Conservation (phyloP, 92 coral and sea anemone genomes). For the Galaxea fascicularis region DNA sequence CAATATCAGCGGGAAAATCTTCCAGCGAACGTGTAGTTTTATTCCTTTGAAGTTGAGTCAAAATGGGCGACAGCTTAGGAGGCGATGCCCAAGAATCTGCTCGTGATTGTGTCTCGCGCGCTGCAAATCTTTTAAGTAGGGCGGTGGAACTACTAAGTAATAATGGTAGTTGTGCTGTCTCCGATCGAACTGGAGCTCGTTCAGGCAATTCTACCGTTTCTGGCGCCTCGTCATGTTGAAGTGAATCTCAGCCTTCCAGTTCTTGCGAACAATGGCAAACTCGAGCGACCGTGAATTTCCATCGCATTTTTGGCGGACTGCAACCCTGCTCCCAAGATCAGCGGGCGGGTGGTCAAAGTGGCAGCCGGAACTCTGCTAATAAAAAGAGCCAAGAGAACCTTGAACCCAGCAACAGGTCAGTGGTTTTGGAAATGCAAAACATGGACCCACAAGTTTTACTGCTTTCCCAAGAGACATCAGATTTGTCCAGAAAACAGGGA, state of each 20-base stretch:
- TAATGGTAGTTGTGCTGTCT: constrained; percentile 3
- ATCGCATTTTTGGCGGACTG: constrained; percentile 35
- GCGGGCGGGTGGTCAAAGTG: constrained; percentile 25
- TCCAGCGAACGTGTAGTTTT: no score
- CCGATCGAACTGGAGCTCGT: neutral
- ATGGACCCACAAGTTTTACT: constrained; percentile 16
- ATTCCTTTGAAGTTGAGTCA: no score
- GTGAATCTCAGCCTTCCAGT: neutral
- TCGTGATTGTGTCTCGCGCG: constrained; percentile 1
- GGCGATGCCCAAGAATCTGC: constrained; percentile 1
- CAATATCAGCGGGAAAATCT: no score
- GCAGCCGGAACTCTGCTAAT: constrained; percentile 4
- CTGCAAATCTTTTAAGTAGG: constrained; percentile 27
- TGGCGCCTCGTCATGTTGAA: neutral
- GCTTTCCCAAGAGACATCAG: constrained; percentile 23
- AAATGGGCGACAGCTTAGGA: constrained; percentile 14
- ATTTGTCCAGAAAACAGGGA: constrained; percentile 13
- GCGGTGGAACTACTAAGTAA: constrained; percentile 25
- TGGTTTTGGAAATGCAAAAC: constrained; percentile 28
- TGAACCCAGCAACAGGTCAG: constrained; percentile 35
- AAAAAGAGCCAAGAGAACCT: constrained; percentile 21
- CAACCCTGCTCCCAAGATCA: constrained; percentile 38
- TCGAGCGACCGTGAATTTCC: constrained; percentile 35
- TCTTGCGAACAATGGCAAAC: constrained; percentile 21
- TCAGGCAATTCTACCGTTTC: constrained; percentile 10